These are phyloP conservation scores for Menidia beryllina DNA, from an alignment of 2,113 vertebrate genomes.

Conservation along the genomic window DNA sequence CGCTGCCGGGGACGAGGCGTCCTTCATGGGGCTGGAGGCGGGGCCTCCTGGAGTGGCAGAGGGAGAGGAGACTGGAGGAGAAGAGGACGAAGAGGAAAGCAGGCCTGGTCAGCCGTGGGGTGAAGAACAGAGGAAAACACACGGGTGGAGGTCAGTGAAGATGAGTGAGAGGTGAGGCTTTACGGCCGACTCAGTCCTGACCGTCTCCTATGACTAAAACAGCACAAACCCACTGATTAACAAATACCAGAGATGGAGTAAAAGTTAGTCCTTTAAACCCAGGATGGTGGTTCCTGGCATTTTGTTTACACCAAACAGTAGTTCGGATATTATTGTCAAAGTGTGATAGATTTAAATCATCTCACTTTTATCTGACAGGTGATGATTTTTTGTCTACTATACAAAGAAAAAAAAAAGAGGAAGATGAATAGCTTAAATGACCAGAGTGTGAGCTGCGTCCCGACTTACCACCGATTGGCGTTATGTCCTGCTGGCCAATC, in stretches of 20 bases:
- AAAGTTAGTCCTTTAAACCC: too few species aligned
- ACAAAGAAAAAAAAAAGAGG: not conserved
- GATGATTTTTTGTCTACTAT: too few species aligned
- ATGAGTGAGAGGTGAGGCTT: slow-evolving; percentile 21
- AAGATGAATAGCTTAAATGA: not conserved
- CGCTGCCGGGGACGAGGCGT: slow-evolving; percentile 56
- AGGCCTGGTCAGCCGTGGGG: slow-evolving; percentile 60
- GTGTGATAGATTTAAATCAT: too few species aligned
- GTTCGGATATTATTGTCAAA: too few species aligned
- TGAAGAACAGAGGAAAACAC: slow-evolving; percentile 34
- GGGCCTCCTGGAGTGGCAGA: slow-evolving; percentile 54
- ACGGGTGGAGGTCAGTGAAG: slow-evolving; percentile 39
- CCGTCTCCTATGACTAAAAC: not conserved
- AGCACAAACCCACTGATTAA: not conserved
- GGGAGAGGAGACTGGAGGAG: slow-evolving; percentile 73
- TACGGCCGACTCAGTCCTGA: not conserved
- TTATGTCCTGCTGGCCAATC: slow-evolving; percentile 94
- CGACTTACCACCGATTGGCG: slow-evolving; percentile 81
- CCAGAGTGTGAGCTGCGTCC: not conserved
- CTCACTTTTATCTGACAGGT: too few species aligned
- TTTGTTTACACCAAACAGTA: too few species aligned
- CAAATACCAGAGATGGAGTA: too few species aligned
- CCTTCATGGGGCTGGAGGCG: slow-evolving; percentile 79
- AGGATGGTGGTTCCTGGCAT: too few species aligned
- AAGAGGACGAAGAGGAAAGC: slow-evolving; percentile 76